Evolutionary conservation across 2,113 vertebrate genomes (phyloP), one percentile per base, ranked within the genome.

Genomic region (Synchiropus splendidus): DNA sequence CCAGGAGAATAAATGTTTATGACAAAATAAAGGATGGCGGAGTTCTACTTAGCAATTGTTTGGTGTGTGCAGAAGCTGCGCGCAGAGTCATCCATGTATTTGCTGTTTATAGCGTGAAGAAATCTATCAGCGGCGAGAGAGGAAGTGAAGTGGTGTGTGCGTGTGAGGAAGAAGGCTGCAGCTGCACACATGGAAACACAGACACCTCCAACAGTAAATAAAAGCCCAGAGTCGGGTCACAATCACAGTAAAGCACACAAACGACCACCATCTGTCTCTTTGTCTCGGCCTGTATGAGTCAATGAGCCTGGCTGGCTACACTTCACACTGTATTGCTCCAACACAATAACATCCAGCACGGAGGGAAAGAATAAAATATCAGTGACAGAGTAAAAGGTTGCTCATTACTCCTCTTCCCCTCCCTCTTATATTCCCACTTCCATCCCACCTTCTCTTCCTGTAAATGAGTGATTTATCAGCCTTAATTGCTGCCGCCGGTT

Each of bases 401-500:
- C 56, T 63, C 56, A 72, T 72, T 64, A 68, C 42, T 60, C 52
- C 48, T 62, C 43, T 39, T 39, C 44, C 17, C 31, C 56, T 52
- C 51, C 51, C 55, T 54, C 14, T 40, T 57, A 71, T 70, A 58
- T 54, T 36, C 47, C 58, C 64, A 69, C 64, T 62, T 64, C 70
- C 60, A 55, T 36, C 47, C 58, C 64, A 69, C 64, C 65, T 64
- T 67, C 57, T 74, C 61, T 70, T 47, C 54, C 71, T 72, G 75
- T 73, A 77, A 77, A 80, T 75, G 70, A 80, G 73, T 78, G 77
- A 82, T 82, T 80, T 74, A 80, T 80, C 72, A 75, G 70, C 68
- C 64, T 71, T 78, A 82, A 78, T 82, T 82, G 79, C 66, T 69
- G 75, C 59, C 61, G 67, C 61, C 64, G 67, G 75, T 67, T 75